Conservation (phyloP, 2,888 invertebrate genomes). For the Herminia tarsipennalis region DNA sequence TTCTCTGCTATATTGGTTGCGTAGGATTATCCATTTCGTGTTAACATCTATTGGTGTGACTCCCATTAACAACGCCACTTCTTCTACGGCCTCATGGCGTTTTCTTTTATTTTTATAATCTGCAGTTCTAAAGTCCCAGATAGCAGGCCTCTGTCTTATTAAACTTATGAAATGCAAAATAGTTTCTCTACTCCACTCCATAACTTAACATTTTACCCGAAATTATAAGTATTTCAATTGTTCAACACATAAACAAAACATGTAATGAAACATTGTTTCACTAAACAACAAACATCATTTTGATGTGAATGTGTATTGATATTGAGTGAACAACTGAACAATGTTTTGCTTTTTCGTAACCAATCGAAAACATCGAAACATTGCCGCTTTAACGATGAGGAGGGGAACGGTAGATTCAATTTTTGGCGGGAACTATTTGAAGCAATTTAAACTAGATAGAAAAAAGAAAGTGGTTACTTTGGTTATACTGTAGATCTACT, state of each 20-base stretch:
- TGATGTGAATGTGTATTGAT: neutral
- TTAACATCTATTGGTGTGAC: slow-evolving; percentile 10
- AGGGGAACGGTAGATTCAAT: neutral
- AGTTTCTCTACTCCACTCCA: slow-evolving; percentile 15
- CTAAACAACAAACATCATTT: slow-evolving; percentile 1
- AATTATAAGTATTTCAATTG: neutral
- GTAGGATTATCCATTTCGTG: slow-evolving; percentile 12
- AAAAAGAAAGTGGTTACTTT: too few species aligned
- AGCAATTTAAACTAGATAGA: too few species aligned
- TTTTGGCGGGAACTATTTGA: slow-evolving; percentile 1
- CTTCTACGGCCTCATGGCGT: slow-evolving; percentile 9
- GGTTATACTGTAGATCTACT: too few species aligned
- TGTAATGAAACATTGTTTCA: slow-evolving; percentile 10
- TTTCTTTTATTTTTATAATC: slow-evolving; percentile 10
- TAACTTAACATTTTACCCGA: neutral
- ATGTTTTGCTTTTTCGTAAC: slow-evolving; percentile 6
- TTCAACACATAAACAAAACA: slow-evolving; percentile 7
- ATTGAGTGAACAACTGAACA: slow-evolving; percentile 11
- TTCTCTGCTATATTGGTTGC: slow-evolving; percentile 14
- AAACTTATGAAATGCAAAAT: slow-evolving; percentile 13
- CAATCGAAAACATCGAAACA: slow-evolving; percentile 6
- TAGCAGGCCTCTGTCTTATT: slow-evolving; percentile 8
- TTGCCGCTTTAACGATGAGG: neutral
- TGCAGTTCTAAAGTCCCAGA: slow-evolving; percentile 8
- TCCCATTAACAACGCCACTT: slow-evolving; percentile 14